These are phyloP conservation scores for Tetrax tetrax DNA, from an alignment of 2,113 vertebrate species.

Conservation along the genomic window DNA sequence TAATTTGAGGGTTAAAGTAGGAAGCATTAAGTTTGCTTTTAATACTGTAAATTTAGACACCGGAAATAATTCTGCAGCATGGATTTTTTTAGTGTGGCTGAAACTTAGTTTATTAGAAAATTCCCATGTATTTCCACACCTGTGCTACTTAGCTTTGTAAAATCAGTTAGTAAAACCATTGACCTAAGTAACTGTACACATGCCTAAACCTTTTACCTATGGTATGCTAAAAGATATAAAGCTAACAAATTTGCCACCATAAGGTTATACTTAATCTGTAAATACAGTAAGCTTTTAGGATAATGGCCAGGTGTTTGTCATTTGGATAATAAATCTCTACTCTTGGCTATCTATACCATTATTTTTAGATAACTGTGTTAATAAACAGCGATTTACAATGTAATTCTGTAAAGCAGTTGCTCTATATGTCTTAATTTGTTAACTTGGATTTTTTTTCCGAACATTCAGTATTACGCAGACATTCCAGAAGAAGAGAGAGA, in stretches of 20 bases:
- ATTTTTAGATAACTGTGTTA: conserved; percentile 8
- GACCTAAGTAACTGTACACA: neutral
- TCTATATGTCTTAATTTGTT: neutral
- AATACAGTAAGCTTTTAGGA: neutral
- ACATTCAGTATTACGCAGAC: conserved; percentile 88
- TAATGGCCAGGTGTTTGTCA: neutral
- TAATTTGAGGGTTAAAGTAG: neutral
- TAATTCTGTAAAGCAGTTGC: neutral
- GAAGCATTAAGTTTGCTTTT: neutral
- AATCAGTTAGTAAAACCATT: neutral
- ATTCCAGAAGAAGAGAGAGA: conserved; percentile 88
- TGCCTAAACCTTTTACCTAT: neutral
- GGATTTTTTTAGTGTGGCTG: neutral
- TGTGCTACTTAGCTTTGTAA: neutral
- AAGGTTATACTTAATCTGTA: neutral
- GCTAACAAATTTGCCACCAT: neutral
- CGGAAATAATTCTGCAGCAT: neutral
- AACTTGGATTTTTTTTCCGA: neutral
- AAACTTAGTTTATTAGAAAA: neutral
- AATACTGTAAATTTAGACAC: neutral
- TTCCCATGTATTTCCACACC: neutral
- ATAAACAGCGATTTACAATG: neutral
- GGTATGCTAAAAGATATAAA: neutral
- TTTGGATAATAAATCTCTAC: neutral
- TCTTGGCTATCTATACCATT: neutral